Conservation (phyloP, 2,113 vertebrate genomes). For the Eulemur rufifrons region DNA sequence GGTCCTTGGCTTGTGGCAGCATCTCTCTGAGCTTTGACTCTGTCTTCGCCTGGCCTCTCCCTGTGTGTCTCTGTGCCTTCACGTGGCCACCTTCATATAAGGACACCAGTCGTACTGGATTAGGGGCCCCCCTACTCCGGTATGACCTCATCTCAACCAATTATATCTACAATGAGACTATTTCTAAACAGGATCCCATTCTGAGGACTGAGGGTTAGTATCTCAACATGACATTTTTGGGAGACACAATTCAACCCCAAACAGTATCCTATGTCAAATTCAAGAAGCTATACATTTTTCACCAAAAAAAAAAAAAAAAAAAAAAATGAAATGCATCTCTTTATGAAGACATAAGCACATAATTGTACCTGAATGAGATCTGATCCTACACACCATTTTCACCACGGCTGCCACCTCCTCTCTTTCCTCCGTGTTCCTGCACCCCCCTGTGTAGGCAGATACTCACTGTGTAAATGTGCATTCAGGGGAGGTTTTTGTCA, state of each 20-base stretch:
- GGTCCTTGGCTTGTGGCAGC: too few relatives aligned
- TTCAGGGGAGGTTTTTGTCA: not conserved
- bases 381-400: accelerated
- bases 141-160: not conserved
- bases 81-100: not conserved
- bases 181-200: not conserved
- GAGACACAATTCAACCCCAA: not conserved
- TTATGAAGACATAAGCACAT: not conserved
- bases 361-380: not conserved
- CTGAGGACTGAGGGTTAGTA: too few relatives aligned
- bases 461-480: not conserved
- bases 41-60: too few relatives aligned
- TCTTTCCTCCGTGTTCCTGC: not conserved
- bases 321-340: not conserved
- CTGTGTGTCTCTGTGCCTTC: not conserved
- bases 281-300: not conserved
- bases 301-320: not conserved
- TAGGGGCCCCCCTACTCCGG: not conserved
- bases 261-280: not conserved
- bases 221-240: not conserved
- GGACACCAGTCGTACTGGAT: not conserved
- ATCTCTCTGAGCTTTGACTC: not conserved
- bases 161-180: not conserved
- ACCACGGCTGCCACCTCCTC: too few relatives aligned
- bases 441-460: too few relatives aligned